phyloP scores from a whole-genome alignment of 1,140 invertebrate species.

The Procambarus virginalis region DNA sequence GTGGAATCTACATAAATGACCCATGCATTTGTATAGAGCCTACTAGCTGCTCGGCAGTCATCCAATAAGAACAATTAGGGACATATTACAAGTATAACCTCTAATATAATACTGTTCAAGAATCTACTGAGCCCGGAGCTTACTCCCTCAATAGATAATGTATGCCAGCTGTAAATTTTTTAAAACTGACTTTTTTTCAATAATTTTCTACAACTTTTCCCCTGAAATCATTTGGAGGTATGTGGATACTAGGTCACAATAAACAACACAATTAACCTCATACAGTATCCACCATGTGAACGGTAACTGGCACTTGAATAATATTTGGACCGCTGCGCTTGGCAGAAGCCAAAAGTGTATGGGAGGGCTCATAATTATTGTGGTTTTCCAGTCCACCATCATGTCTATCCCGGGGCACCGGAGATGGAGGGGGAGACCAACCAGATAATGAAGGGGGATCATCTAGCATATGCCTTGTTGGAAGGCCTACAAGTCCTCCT shows the following conservation, averaged over 20 bases:
- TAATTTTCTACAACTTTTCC: background rate
- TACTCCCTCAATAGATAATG: background rate
- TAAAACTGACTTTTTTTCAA: background rate
- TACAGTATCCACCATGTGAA: conserved; percentile 81
- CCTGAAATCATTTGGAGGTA: background rate
- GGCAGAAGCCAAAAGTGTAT: conserved; percentile 74
- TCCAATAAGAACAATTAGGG: background rate
- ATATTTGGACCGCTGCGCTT: conserved; percentile 75
- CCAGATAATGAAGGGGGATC: conserved; percentile 71
- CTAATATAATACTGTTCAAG: background rate
- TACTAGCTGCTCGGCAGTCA: background rate
- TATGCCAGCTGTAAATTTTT: background rate
- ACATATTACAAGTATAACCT: background rate
- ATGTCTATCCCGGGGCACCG: conserved; percentile 71
- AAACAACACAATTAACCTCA: background rate
- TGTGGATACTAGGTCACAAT: background rate
- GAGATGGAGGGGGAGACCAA: conserved; percentile 73
- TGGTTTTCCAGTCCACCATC: conserved; percentile 57
- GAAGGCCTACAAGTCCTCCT: conserved; percentile 36
- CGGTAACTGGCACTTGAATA: conserved; percentile 89
- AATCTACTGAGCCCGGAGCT: background rate
- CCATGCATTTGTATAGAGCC: background rate
- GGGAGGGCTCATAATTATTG: conserved; percentile 74
- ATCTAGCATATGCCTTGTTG: conserved; percentile 19
- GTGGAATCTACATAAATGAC: background rate